These are phyloP conservation scores for Pelecanus crispus DNA, from an alignment of 2,113 vertebrate species.

Conservation along the genomic window DNA sequence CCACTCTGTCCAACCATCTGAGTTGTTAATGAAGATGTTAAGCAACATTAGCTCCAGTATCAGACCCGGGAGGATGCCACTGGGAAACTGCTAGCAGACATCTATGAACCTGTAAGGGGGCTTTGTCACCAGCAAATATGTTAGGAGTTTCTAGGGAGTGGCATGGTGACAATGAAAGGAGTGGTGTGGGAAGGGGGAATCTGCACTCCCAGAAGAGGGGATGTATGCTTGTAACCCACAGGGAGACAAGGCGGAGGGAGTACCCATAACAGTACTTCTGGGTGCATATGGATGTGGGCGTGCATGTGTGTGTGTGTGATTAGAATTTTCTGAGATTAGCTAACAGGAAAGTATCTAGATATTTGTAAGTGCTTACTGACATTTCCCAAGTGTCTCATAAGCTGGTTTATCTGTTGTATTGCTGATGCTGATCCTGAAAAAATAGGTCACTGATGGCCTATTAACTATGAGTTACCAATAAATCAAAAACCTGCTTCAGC, in stretches of 20 bases:
- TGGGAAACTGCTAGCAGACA: background rate
- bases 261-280: background rate
- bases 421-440: background rate
- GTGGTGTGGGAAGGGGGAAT: background rate
- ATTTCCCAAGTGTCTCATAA: background rate
- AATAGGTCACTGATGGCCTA: background rate
- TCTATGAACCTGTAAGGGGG: background rate
- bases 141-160: background rate
- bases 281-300: background rate
- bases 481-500: background rate
- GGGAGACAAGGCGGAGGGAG: background rate
- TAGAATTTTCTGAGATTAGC: background rate
- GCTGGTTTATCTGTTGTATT: background rate
- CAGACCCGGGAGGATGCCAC: background rate
- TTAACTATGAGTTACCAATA: background rate
- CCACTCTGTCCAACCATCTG: background rate
- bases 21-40: background rate
- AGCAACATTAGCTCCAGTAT: background rate
- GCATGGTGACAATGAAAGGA: background rate
- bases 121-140: background rate
- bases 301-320: background rate
- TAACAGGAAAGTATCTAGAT: background rate
- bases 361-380: background rate
- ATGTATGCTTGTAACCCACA: background rate
- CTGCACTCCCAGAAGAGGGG: background rate